A percentile compares a stretch with the other conserved stretches of the same genome.
These are phyloP conservation scores for Drosophila virilis DNA, from an alignment of 1,140 invertebrate species.

Conservation along the genomic window DNA sequence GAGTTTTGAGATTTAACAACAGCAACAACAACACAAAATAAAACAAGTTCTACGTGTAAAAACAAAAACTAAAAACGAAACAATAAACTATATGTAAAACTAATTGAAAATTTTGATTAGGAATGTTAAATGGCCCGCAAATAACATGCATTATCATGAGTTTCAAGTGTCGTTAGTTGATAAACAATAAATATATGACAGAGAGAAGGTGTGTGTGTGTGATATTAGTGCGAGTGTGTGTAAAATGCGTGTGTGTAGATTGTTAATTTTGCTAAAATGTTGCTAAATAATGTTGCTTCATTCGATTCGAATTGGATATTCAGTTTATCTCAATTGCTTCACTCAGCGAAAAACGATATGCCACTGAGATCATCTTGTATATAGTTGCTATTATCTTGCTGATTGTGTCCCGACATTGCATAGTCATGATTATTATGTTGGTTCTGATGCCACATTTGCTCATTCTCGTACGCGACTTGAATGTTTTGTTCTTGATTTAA, in stretches of 20 bases:
- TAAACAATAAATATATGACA: conserved; percentile 20
- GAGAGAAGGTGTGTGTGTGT: conserved; percentile 1
- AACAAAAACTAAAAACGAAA: conserved; percentile 12
- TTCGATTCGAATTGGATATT: neutral
- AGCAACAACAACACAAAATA: conserved; percentile 30
- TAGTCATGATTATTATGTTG: conserved; percentile 12
- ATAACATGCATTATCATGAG: conserved; percentile 27
- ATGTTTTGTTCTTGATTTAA: conserved; percentile 42
- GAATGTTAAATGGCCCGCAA: conserved; percentile 11
- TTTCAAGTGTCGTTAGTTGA: neutral
- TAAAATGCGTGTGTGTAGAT: conserved; percentile 4
- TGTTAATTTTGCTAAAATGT: conserved; percentile 25
- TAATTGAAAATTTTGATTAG: conserved; percentile 30
- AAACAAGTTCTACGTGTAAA: conserved; percentile 13
- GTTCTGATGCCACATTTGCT: conserved; percentile 44
- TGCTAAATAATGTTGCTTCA: conserved; percentile 1
- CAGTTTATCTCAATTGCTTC: conserved; percentile 4
- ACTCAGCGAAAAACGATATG: conserved; percentile 61
- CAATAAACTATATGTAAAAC: conserved; percentile 9
- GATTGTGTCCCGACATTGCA: conserved; percentile 10
- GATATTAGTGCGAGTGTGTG: neutral
- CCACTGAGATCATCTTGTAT: conserved; percentile 48
- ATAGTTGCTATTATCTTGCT: conserved; percentile 23
- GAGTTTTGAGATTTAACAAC: conserved; percentile 4
- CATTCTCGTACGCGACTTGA: conserved; percentile 24